Conservation (phyloP, 2,113 vertebrate genomes). For the Phoenicopterus ruber region DNA sequence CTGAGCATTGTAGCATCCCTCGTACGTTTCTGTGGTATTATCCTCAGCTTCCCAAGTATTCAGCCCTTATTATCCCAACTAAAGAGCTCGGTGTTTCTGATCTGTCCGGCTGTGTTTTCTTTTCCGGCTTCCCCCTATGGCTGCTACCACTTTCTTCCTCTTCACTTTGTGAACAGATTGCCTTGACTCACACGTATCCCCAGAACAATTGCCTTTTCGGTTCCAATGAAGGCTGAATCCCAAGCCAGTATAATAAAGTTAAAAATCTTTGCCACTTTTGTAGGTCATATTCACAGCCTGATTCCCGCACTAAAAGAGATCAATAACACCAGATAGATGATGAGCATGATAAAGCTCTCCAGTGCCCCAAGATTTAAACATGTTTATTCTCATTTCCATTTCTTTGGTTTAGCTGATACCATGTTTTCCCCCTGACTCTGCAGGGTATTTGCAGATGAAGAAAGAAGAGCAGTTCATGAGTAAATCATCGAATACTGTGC, state of each 20-base stretch:
- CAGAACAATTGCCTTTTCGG: neutral
- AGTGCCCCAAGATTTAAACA: neutral
- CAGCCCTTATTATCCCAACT: neutral
- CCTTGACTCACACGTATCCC: neutral
- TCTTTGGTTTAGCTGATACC: neutral
- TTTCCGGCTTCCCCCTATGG: neutral
- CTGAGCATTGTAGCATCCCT: neutral
- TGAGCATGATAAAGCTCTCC: constrained; percentile 6
- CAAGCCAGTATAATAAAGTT: neutral
- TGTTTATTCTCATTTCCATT: constrained; percentile 14
- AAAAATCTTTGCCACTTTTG: constrained; percentile 2
- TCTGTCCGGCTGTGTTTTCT: neutral
- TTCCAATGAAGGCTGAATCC: neutral
- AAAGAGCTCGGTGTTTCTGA: neutral
- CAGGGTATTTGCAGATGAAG: neutral
- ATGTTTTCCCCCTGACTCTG: neutral
- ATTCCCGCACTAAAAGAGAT: neutral
- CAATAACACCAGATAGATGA: neutral
- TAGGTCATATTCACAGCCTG: neutral
- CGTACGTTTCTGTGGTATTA: neutral
- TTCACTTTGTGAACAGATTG: neutral
- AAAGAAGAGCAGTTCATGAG: neutral
- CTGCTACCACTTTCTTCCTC: neutral
- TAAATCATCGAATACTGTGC: neutral
- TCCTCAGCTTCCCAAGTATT: neutral